Evolutionary conservation across 2,113 vertebrate genomes (phyloP).

Genomic region (Archilochus colubris): DNA sequence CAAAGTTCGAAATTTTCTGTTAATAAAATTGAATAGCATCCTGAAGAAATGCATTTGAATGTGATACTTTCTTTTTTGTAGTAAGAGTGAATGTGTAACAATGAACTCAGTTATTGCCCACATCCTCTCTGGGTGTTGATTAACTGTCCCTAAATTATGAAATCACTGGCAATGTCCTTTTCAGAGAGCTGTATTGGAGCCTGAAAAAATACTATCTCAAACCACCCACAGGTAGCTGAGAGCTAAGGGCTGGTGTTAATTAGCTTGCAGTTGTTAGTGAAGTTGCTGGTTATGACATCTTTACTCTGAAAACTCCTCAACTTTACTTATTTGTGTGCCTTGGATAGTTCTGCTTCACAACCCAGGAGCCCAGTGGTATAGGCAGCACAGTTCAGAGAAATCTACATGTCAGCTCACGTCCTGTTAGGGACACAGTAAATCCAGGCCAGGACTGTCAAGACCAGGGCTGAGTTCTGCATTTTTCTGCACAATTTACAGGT

Average conservation of each 20-base stretch:
- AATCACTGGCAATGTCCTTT: neutral
- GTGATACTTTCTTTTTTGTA: neutral
- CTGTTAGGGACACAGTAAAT: neutral
- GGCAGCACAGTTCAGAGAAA: neutral
- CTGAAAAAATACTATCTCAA: neutral
- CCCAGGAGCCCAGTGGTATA: neutral
- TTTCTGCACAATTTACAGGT: neutral
- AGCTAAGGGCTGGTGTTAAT: neutral
- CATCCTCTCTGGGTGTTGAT: neutral
- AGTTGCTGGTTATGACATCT: neutral
- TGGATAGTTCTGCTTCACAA: neutral
- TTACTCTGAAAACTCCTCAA: neutral
- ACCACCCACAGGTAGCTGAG: neutral
- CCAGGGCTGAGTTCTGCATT: neutral
- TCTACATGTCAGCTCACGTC: neutral
- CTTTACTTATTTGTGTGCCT: neutral
- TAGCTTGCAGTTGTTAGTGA: fast-evolving
- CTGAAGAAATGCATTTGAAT: neutral
- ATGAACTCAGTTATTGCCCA: neutral
- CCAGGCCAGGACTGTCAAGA: neutral
- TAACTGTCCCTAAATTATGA: neutral
- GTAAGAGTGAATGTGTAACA: neutral
- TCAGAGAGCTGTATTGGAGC: neutral
- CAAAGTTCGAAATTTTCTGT: neutral
- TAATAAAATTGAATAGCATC: neutral